A percentile compares a stretch with the other conserved stretches of the same genome.
Conservation (phyloP, 2,888 invertebrate genomes). For the Ectropis crepuscularia region DNA sequence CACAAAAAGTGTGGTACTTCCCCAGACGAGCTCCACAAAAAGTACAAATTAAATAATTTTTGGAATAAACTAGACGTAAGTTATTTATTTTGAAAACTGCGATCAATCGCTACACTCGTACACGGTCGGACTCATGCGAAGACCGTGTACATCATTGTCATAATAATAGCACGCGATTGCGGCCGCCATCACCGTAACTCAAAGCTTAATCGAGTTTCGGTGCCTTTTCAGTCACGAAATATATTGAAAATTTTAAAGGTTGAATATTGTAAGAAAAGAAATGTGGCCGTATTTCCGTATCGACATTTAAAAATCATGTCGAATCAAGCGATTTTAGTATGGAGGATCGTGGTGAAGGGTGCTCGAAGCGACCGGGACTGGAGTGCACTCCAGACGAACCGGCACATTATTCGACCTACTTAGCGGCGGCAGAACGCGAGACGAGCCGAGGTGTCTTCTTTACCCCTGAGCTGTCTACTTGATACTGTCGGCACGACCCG, state of each 20-base stretch:
- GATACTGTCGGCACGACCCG: constrained; percentile 56
- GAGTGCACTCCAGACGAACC: constrained; percentile 72
- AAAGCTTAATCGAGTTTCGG: constrained; percentile 41
- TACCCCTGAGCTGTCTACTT: constrained; percentile 53
- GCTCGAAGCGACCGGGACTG: constrained; percentile 61
- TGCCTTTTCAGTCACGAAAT: constrained; percentile 41
- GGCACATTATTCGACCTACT: constrained; percentile 84
- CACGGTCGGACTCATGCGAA: constrained; percentile 41
- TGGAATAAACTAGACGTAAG: too few species aligned
- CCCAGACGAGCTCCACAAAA: too few species aligned
- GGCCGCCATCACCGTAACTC: constrained; percentile 41
- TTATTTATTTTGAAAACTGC: neutral
- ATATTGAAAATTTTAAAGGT: constrained; percentile 40
- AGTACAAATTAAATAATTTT: too few species aligned
- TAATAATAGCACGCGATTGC: constrained; percentile 49
- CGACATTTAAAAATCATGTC: constrained; percentile 82
- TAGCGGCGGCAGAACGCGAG: constrained; percentile 65
- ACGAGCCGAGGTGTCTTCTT: constrained; percentile 68
- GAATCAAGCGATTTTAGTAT: constrained; percentile 82
- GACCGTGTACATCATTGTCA: constrained; percentile 41
- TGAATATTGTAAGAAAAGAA: constrained; percentile 17
- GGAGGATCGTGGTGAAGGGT: constrained; percentile 67
- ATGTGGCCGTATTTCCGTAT: constrained; percentile 59
- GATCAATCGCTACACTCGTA: constrained; percentile 31
- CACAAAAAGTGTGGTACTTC: too few species aligned